A percentile compares a stretch with the other conserved stretches of the same genome.
Conservation (phyloP, 2,113 vertebrate species). For the Passerina amoena region DNA sequence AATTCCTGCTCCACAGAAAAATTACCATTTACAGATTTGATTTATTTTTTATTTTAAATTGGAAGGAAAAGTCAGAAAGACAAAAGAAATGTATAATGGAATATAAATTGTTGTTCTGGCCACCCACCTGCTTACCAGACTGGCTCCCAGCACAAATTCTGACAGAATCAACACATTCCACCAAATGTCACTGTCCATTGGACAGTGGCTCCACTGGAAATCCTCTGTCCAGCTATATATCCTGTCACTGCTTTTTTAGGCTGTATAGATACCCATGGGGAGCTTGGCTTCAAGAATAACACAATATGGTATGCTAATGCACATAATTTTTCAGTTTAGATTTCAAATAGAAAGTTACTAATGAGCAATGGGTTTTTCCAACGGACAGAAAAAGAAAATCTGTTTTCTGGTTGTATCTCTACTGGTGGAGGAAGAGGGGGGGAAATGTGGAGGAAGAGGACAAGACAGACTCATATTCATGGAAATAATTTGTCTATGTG, state of each 20-base stretch:
- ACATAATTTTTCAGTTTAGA: slow-evolving; percentile 16
- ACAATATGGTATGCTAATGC: background rate
- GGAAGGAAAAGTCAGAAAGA: slow-evolving; percentile 12
- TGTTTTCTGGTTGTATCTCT: background rate
- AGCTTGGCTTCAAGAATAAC: background rate
- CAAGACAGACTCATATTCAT: background rate
- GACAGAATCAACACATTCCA: background rate
- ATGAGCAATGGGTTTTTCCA: background rate
- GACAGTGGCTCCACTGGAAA: background rate
- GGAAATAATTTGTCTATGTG: background rate
- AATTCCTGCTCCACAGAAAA: slow-evolving; percentile 30
- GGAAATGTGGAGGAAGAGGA: background rate
- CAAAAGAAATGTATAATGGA: background rate
- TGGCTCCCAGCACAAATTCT: background rate
- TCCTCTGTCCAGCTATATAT: background rate
- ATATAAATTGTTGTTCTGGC: slow-evolving; percentile 4
- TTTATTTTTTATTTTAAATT: slow-evolving; percentile 20
- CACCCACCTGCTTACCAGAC: slow-evolving; percentile 8
- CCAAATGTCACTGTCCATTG: slow-evolving; percentile 16
- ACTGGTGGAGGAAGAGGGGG: background rate
- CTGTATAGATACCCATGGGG: background rate
- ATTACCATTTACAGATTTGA: slow-evolving; percentile 27
- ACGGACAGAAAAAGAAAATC: background rate
- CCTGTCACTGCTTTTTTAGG: background rate
- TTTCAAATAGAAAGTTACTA: slow-evolving; percentile 16